Conservation (phyloP, 2,888 invertebrate genomes). For the Oligia fasciuncula region DNA sequence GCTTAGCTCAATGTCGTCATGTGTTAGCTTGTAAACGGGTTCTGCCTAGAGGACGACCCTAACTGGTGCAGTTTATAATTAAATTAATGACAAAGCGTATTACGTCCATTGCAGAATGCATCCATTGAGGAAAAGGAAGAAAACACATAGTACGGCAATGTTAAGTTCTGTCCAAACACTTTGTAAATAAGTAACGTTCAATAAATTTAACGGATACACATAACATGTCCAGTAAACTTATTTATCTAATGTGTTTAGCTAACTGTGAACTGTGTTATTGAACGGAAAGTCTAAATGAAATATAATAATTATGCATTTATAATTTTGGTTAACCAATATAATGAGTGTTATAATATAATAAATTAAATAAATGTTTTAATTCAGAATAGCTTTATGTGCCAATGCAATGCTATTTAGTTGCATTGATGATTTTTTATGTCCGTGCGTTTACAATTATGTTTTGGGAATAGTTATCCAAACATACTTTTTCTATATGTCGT, state of each 20-base stretch:
- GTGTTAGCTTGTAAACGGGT: slow-evolving; percentile 78
- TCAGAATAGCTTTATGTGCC: slow-evolving; percentile 35
- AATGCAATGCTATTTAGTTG: slow-evolving; percentile 53
- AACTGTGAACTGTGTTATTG: slow-evolving; percentile 28
- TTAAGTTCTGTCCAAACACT: slow-evolving; percentile 79
- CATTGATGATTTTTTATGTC: slow-evolving; percentile 50
- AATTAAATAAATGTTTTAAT: slow-evolving; percentile 54
- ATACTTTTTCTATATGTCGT: slow-evolving; percentile 50
- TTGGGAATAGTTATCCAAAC: slow-evolving; percentile 40
- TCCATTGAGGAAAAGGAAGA: slow-evolving; percentile 84
- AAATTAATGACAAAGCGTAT: slow-evolving; percentile 81
- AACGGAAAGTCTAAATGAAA: slow-evolving; percentile 28
- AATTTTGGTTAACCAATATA: slow-evolving; percentile 45
- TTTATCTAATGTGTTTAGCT: slow-evolving; percentile 31
- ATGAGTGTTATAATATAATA: slow-evolving; percentile 51
- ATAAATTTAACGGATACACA: slow-evolving; percentile 57
- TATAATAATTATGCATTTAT: slow-evolving; percentile 41
- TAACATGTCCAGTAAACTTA: slow-evolving; percentile 62
- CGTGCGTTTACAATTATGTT: slow-evolving; percentile 46
- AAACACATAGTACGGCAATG: slow-evolving; percentile 84
- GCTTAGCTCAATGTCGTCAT: slow-evolving; percentile 85
- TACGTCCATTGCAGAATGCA: slow-evolving; percentile 89
- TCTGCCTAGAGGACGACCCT: slow-evolving; percentile 65
- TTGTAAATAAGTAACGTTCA: slow-evolving; percentile 68
- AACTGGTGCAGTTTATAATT: slow-evolving; percentile 60